phyloP scores from a whole-genome alignment of 2,113 vertebrate species.

The Tachycineta bicolor region DNA sequence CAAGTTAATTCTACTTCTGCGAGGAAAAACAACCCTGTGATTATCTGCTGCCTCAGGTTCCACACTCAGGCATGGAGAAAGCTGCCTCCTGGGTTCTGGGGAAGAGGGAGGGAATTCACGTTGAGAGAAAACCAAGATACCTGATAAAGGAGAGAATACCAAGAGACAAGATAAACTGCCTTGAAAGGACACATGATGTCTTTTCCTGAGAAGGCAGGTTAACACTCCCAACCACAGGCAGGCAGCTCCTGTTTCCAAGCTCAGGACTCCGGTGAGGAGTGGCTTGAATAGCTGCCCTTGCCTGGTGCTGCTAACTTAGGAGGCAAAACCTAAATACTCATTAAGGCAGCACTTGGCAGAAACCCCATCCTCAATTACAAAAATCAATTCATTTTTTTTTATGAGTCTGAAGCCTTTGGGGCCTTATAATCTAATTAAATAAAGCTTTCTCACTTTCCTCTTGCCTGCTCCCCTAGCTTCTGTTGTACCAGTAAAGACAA shows the following conservation, averaged over 20 bases:
- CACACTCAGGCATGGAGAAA: background rate
- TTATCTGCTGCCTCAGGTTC: constrained; percentile 27
- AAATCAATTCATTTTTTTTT: constrained; percentile 40
- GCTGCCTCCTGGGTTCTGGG: background rate
- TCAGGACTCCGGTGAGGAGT: background rate
- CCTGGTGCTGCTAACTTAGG: background rate
- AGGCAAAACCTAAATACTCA: constrained; percentile 46
- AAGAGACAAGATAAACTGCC: background rate
- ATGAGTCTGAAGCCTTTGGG: constrained; percentile 52
- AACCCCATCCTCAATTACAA: constrained; percentile 59
- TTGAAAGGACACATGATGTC: background rate
- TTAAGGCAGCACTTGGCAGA: constrained; percentile 48
- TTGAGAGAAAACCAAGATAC: background rate
- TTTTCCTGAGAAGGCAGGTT: background rate
- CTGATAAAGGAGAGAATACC: background rate
- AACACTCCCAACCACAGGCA: background rate
- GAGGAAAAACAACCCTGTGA: background rate
- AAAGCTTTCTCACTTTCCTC: constrained; percentile 39
- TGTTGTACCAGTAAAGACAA: constrained; percentile 37
- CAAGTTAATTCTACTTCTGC: background rate
- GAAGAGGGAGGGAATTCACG: background rate
- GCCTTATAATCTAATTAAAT: constrained; percentile 65
- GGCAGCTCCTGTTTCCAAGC: background rate
- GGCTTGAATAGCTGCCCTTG: background rate
- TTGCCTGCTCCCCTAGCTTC: constrained; percentile 18